Percentiles rank a stretch among this genome's conserved stretches.
Conservation (phyloP, 2,113 vertebrate species). For the Pardalotus punctatus region DNA sequence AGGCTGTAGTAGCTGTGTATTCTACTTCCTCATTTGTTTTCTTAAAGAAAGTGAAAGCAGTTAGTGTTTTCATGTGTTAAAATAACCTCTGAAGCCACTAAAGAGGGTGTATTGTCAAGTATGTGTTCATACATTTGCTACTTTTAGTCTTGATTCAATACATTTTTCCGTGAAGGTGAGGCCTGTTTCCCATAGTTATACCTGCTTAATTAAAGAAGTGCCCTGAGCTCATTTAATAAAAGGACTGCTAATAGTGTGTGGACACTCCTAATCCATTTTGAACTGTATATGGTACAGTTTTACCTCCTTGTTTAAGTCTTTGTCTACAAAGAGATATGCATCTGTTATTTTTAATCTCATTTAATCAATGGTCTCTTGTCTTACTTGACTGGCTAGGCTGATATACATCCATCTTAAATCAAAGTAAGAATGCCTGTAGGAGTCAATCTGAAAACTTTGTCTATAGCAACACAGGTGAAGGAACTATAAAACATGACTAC, state of each 20-base stretch:
- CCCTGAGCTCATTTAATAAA: neutral
- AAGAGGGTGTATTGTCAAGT: neutral
- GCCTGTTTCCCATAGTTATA: neutral
- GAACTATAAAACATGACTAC: neutral
- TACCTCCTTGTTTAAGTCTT: neutral
- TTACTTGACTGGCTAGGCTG: neutral
- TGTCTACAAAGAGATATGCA: neutral
- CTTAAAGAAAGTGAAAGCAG: constrained; percentile 33
- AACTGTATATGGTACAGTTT: neutral
- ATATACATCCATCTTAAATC: neutral
- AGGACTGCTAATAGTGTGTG: neutral
- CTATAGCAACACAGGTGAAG: neutral
- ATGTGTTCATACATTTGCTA: neutral
- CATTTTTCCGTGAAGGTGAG: neutral
- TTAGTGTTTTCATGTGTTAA: neutral
- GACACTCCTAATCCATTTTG: neutral
- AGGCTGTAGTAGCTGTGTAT: neutral
- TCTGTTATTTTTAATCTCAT: neutral
- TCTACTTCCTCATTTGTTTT: neutral
- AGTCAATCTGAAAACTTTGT: neutral
- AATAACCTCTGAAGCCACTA: neutral
- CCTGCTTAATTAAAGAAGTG: neutral
- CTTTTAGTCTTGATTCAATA: neutral
- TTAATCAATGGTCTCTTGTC: neutral
- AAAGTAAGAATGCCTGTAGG: neutral